A percentile compares a stretch with the other conserved stretches of the same genome.
phyloP scores from a whole-genome alignment of 1,140 invertebrate species.

The Dendrolimus kikuchii region DNA sequence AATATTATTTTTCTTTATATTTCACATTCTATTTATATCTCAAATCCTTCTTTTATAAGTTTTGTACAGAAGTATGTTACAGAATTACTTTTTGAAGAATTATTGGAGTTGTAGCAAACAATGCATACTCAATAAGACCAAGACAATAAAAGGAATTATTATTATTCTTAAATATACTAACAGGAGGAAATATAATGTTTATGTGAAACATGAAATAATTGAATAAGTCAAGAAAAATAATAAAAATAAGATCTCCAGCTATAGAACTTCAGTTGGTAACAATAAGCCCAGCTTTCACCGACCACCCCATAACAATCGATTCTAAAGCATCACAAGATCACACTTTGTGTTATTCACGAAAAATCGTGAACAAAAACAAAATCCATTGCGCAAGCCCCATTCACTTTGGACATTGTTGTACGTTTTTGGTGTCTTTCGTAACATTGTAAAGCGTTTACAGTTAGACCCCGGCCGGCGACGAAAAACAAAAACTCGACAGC shows the following conservation, averaged over 20 bases:
- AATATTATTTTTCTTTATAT: too few relatives aligned
- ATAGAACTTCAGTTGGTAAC: slow-evolving; percentile 1
- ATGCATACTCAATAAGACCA: too few relatives aligned
- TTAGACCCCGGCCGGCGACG: slow-evolving; percentile 42
- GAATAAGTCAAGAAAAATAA: not conserved
- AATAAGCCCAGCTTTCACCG: slow-evolving; percentile 29
- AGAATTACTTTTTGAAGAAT: too few relatives aligned
- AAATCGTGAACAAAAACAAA: slow-evolving; percentile 42
- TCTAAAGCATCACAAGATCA: slow-evolving; percentile 27
- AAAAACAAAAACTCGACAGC: slow-evolving; percentile 37
- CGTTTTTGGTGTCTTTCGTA: slow-evolving; percentile 39
- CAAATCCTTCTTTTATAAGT: too few relatives aligned
- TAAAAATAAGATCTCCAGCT: not conserved
- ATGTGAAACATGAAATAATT: not conserved
- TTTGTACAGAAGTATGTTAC: too few relatives aligned
- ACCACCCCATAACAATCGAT: slow-evolving; percentile 35
- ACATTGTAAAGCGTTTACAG: slow-evolving; percentile 40
- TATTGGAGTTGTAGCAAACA: too few relatives aligned
- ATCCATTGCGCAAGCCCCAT: slow-evolving; percentile 56
- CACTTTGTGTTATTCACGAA: slow-evolving; percentile 37
- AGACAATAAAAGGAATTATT: too few relatives aligned
- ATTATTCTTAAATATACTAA: too few relatives aligned
- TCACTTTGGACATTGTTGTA: slow-evolving; percentile 40
- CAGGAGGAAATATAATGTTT: too few relatives aligned
- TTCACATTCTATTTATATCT: too few relatives aligned